These are phyloP conservation scores for Leguminivora glycinivorella DNA, from an alignment of 1,140 invertebrate species.

Conservation along the genomic window DNA sequence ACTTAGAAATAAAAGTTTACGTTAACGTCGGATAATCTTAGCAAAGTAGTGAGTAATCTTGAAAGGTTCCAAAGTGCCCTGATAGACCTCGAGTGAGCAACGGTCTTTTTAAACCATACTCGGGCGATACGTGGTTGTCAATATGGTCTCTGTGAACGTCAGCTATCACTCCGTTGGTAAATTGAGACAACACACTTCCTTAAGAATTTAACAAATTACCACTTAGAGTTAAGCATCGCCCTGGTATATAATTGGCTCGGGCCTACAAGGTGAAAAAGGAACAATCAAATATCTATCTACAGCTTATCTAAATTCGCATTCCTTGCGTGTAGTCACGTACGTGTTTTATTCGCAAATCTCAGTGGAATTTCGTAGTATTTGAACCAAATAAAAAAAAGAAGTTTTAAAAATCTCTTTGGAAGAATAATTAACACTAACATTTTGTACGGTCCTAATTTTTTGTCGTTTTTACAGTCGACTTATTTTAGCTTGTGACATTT, in stretches of 20 bases:
- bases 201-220: too few relatives aligned
- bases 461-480: slow-evolving; percentile 3
- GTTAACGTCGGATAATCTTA: slow-evolving; percentile 13
- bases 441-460: slow-evolving; percentile 11
- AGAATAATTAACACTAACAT: slow-evolving; percentile 17
- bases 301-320: background rate
- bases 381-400: background rate
- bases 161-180: too few relatives aligned
- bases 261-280: background rate
- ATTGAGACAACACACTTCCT: too few relatives aligned
- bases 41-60: slow-evolving; percentile 15
- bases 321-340: background rate
- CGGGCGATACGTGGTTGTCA: too few relatives aligned
- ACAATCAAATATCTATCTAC: background rate
- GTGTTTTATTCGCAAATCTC: background rate
- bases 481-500: slow-evolving; percentile 53
- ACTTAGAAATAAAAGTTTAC: slow-evolving; percentile 25
- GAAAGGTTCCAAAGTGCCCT: slow-evolving; percentile 3
- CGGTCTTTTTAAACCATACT: too few relatives aligned
- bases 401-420: slow-evolving; percentile 22
- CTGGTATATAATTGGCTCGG: too few relatives aligned
- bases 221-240: too few relatives aligned
- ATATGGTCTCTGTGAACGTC: too few relatives aligned
- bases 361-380: background rate
- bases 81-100: background rate